Conservation (phyloP, 1,140 invertebrate genomes). For the Rhynchophorus ferrugineus region DNA sequence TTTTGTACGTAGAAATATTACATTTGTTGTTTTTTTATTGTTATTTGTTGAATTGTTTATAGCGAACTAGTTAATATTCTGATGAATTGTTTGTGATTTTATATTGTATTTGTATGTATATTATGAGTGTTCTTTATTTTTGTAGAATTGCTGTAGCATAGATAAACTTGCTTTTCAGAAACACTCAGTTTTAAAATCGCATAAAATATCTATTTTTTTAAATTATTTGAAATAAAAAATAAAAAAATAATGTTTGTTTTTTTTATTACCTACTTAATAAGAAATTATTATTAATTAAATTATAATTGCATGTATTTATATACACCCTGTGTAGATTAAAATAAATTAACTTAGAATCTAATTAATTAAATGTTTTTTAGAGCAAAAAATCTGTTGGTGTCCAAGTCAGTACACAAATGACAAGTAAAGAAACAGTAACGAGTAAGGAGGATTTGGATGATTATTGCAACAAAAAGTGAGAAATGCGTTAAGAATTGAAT, state of each 20-base stretch:
- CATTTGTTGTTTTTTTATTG: neutral
- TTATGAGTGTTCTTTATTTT: neutral
- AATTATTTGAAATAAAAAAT: too few relatives aligned
- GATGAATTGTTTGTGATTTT: neutral
- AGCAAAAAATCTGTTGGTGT: slow-evolving; percentile 28
- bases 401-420: slow-evolving; percentile 27
- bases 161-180: neutral
- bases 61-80: neutral
- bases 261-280: too few relatives aligned
- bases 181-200: too few relatives aligned
- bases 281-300: too few relatives aligned
- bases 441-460: slow-evolving; percentile 18
- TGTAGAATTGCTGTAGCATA: neutral
- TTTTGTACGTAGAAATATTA: neutral
- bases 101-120: neutral
- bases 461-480: slow-evolving; percentile 26
- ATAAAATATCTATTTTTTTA: too few relatives aligned
- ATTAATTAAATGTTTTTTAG: slow-evolving; percentile 14
- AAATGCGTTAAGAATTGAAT: neutral
- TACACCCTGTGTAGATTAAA: slow-evolving; percentile 5
- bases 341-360: neutral
- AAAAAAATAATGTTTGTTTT: too few relatives aligned
- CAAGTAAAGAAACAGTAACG: slow-evolving; percentile 20
- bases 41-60: neutral
- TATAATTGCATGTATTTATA: too few relatives aligned